Conservation (phyloP, 2,113 vertebrate species). For the Smithornis capensis region DNA sequence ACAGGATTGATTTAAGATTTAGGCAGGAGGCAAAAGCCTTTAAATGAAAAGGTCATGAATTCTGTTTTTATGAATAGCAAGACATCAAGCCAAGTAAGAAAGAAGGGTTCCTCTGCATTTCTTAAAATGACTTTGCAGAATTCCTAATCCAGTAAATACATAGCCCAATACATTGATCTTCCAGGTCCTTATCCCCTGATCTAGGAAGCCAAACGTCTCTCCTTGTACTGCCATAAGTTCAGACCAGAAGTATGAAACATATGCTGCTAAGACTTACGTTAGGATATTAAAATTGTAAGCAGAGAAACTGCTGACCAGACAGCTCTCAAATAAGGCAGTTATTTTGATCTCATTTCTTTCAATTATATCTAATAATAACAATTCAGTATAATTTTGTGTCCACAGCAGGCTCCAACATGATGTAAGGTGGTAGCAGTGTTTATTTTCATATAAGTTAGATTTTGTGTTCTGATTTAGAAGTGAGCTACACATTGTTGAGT, state of each 20-base stretch:
- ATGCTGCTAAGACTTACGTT: neutral
- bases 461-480: neutral
- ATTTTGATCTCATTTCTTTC: neutral
- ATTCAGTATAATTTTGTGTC: neutral
- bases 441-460: neutral
- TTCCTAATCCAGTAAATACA: constrained; percentile 1
- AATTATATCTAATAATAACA: neutral
- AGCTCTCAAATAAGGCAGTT: neutral
- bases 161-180: neutral
- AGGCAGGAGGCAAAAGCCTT: neutral
- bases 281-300: neutral
- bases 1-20: neutral
- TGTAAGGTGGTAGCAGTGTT: neutral
- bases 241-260: neutral
- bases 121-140: constrained; percentile 23
- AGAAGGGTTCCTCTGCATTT: neutral
- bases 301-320: neutral
- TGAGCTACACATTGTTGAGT: neutral
- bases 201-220: neutral
- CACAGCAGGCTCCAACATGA: neutral
- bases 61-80: neutral
- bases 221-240: neutral
- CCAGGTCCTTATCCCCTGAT: neutral
- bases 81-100: neutral
- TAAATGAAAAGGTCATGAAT: neutral